phyloP scores from a whole-genome alignment of 2,888 invertebrate species.

The Diabrotica balteata region DNA sequence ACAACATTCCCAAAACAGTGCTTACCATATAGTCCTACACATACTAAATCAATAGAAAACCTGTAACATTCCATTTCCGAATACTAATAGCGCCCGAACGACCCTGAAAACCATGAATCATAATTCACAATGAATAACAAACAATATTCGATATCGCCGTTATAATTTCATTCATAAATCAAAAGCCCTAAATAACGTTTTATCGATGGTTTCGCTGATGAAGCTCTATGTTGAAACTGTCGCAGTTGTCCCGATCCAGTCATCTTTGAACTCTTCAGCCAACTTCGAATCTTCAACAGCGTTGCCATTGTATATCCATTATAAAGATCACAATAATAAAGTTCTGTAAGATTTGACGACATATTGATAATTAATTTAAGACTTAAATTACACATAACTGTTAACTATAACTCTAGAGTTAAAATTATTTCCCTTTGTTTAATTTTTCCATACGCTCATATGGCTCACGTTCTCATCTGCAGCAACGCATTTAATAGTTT shows the following conservation, averaged over 20 bases:
- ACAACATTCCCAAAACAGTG: no score
- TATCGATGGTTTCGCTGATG: conserved; percentile 28
- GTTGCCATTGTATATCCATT: neutral
- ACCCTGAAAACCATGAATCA: conserved; percentile 22
- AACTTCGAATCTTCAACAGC: conserved; percentile 20
- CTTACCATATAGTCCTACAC: no score
- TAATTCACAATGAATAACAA: conserved; percentile 30
- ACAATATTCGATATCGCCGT: conserved; percentile 22
- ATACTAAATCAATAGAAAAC: conserved; percentile 8
- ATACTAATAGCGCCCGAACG: conserved; percentile 17
- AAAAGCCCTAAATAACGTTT: conserved; percentile 19
- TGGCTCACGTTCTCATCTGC: no score
- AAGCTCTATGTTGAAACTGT: conserved; percentile 21
- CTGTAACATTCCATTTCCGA: conserved; percentile 13
- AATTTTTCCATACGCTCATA: no score
- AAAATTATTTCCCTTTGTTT: no score
- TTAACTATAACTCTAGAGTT: no score
- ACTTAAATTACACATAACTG: no score
- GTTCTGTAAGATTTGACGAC: no score
- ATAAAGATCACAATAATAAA: neutral
- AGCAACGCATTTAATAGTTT: no score
- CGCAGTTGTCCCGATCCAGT: conserved; percentile 14
- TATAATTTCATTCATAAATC: conserved; percentile 32
- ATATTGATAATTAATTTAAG: no score
- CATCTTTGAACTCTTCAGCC: conserved; percentile 25